A percentile compares a stretch with the other conserved stretches of the same genome.
These are phyloP conservation scores for Dione vanillae DNA, from an alignment of 2,888 invertebrate species.

Conservation along the genomic window DNA sequence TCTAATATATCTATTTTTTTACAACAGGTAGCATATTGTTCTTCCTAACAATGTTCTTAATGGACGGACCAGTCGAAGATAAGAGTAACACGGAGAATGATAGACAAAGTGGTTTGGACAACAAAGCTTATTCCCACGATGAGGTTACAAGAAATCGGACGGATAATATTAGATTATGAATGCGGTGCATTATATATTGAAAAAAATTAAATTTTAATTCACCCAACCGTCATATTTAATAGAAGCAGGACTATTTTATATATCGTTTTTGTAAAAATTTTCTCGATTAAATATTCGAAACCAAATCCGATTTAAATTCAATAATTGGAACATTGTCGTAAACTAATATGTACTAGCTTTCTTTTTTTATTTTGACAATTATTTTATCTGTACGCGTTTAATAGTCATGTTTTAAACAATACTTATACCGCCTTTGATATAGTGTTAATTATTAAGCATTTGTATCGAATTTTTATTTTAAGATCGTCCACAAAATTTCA, in stretches of 20 bases:
- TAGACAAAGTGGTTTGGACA: conserved; percentile 38
- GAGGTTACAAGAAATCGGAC: conserved; percentile 34
- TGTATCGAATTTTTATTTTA: neutral
- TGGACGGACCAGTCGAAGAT: conserved; percentile 84
- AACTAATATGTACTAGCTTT: too few species aligned
- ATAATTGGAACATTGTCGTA: too few species aligned
- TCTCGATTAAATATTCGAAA: too few species aligned
- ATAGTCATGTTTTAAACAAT: too few species aligned
- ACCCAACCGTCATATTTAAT: neutral
- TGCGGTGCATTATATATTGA: neutral
- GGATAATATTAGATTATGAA: conserved; percentile 46
- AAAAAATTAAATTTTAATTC: neutral
- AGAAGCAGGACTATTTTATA: too few species aligned
- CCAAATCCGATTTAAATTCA: too few species aligned
- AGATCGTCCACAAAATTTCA: too few species aligned
- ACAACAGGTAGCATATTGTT: conserved; percentile 91
- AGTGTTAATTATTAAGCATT: too few species aligned
- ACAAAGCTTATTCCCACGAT: conserved; percentile 39
- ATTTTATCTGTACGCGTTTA: too few species aligned
- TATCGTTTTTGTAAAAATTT: too few species aligned
- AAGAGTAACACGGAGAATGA: conserved; percentile 21
- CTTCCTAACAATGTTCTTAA: conserved; percentile 91
- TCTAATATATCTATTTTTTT: conserved; percentile 16
- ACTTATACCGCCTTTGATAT: too few species aligned
- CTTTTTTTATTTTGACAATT: too few species aligned